phyloP scores from a whole-genome alignment of 53 echinoderm and acorn worm genomes.

The Actinopyga echinites region DNA sequence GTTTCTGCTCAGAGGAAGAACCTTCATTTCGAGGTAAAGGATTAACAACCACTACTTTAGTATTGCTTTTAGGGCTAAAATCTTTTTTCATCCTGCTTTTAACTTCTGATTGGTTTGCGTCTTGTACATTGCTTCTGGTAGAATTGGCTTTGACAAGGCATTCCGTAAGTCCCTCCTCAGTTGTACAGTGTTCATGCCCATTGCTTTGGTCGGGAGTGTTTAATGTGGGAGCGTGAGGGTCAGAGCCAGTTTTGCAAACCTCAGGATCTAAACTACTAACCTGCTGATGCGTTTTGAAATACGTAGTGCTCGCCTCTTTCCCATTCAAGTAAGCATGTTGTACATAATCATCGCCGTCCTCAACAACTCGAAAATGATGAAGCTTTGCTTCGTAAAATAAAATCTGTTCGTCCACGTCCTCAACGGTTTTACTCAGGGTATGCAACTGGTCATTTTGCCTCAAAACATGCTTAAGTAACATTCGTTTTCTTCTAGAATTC shows the following conservation, averaged over 20 bases:
- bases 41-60: conserved; percentile 32
- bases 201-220: not conserved
- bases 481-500: conserved; percentile 41
- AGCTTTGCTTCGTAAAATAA: conserved; percentile 86
- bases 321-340: conserved; percentile 84
- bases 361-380: conserved; percentile 71
- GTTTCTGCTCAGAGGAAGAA: not conserved
- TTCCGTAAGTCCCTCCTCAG: no score
- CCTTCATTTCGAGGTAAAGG: conserved; percentile 12
- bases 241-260: no score
- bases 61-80: not conserved
- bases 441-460: conserved; percentile 82
- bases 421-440: conserved; percentile 67
- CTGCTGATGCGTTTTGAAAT: no score
- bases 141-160: no score
- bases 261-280: no score
- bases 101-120: not conserved
- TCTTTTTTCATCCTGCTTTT: not conserved
- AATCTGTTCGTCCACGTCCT: conserved; percentile 79
- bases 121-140: no score
- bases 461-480: conserved; percentile 63
- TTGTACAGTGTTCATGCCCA: not conserved
- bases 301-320: not conserved
- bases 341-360: conserved; percentile 89
- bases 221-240: no score